These are phyloP conservation scores for Tethya wilhelma DNA, from an alignment of 37 sponge, comb jelly and placozoan species.

Conservation along the genomic window DNA sequence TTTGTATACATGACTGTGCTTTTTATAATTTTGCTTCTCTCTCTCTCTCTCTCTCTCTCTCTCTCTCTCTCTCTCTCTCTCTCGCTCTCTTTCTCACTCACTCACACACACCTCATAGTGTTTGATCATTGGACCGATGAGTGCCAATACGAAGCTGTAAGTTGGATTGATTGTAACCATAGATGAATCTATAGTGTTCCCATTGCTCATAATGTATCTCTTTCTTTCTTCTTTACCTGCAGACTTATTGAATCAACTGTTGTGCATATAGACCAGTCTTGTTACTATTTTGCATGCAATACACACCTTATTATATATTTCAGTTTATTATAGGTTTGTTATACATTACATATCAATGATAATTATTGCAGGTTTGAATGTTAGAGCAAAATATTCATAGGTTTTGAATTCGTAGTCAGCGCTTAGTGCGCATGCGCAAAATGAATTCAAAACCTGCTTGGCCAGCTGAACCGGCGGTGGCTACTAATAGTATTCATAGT, in stretches of 20 bases:
- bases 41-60: background rate
- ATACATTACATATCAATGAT: no score
- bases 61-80: slow-evolving; percentile 8
- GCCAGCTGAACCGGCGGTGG: no score
- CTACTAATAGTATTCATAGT: no score
- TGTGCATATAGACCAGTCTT: no score
- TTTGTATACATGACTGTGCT: background rate
- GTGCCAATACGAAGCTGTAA: slow-evolving; percentile 79
- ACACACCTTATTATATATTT: no score
- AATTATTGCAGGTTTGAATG: no score
- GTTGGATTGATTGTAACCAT: background rate
- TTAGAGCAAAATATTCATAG: no score
- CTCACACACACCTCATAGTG: slow-evolving; percentile 10
- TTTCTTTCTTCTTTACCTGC: slow-evolving; percentile 4
- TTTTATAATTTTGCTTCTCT: background rate
- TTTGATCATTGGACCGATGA: slow-evolving; percentile 83
- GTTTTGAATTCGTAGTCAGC: no score
- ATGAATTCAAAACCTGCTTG: no score
- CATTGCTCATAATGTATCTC: background rate
- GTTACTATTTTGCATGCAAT: no score
- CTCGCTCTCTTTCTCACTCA: background rate
- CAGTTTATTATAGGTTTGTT: no score
- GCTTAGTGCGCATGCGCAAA: no score
- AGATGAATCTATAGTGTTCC: background rate
- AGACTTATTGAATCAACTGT: slow-evolving; percentile 39